Percentiles rank a stretch among this genome's conserved stretches.
These are phyloP conservation scores for Empis livida DNA, from an alignment of 2,888 invertebrate species.

Conservation along the genomic window DNA sequence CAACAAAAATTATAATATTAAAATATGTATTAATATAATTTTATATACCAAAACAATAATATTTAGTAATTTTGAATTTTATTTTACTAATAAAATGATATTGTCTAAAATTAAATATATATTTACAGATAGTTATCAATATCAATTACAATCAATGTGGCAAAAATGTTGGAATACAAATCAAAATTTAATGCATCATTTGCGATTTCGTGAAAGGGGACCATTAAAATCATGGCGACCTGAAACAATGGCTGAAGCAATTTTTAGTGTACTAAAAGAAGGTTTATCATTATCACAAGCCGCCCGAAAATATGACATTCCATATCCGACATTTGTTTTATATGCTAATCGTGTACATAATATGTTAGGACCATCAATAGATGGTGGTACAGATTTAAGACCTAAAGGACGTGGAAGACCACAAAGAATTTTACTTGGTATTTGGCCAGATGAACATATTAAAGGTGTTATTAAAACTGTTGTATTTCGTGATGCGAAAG, in stretches of 20 bases:
- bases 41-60: neutral
- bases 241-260: conserved; percentile 90
- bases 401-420: conserved; percentile 86
- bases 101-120: neutral
- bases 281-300: conserved; percentile 81
- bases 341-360: conserved; percentile 89
- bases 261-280: conserved; percentile 83
- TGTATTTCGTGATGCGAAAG: conserved; percentile 78
- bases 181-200: conserved; percentile 79
- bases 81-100: too few relatives aligned
- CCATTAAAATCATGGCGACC: conserved; percentile 88
- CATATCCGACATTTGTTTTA: conserved; percentile 85
- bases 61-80: too few relatives aligned
- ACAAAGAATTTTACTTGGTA: conserved; percentile 78
- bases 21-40: neutral
- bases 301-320: conserved; percentile 87
- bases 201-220: conserved; percentile 82
- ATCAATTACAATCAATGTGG: conserved; percentile 90
- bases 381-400: conserved; percentile 79
- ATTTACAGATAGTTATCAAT: conserved; percentile 81
- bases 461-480: conserved; percentile 85
- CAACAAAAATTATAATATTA: too few relatives aligned
- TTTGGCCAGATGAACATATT: conserved; percentile 91
- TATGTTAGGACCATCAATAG: conserved; percentile 85
- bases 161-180: conserved; percentile 93